phyloP scores from a whole-genome alignment of 1,140 invertebrate species.

The Neuroterus valhalla region DNA sequence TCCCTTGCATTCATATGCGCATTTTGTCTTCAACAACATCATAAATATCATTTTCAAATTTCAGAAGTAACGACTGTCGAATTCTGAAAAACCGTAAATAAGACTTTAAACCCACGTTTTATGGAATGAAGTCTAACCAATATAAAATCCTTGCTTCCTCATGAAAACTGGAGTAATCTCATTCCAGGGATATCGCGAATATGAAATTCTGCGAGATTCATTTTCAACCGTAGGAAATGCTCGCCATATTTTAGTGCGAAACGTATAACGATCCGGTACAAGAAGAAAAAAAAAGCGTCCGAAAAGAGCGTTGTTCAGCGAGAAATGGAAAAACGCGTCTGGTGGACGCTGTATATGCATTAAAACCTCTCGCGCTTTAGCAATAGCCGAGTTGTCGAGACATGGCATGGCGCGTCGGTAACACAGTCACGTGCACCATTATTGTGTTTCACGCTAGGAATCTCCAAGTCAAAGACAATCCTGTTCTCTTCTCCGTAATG shows the following conservation, averaged over 20 bases:
- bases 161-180: too few species aligned
- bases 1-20: too few species aligned
- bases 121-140: too few species aligned
- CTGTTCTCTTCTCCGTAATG: background rate
- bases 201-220: background rate
- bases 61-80: too few species aligned
- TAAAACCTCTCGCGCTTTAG: slow-evolving; percentile 25
- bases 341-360: slow-evolving; percentile 23
- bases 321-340: slow-evolving; percentile 35
- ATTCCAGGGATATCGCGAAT: background rate
- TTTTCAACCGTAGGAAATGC: background rate
- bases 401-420: background rate
- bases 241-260: background rate
- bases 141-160: too few species aligned
- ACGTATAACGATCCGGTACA: slow-evolving; percentile 2
- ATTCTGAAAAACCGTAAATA: too few species aligned
- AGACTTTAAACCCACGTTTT: too few species aligned
- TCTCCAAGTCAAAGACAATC: slow-evolving; percentile 26
- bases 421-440: slow-evolving; percentile 13
- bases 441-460: slow-evolving; percentile 34
- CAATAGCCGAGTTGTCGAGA: background rate
- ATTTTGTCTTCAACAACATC: too few species aligned
- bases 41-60: too few species aligned
- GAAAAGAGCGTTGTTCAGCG: slow-evolving; percentile 32
- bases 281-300: slow-evolving; percentile 18